phyloP scores from a whole-genome alignment of 2,888 invertebrate genomes.

The Netelia fuscicornis region DNA sequence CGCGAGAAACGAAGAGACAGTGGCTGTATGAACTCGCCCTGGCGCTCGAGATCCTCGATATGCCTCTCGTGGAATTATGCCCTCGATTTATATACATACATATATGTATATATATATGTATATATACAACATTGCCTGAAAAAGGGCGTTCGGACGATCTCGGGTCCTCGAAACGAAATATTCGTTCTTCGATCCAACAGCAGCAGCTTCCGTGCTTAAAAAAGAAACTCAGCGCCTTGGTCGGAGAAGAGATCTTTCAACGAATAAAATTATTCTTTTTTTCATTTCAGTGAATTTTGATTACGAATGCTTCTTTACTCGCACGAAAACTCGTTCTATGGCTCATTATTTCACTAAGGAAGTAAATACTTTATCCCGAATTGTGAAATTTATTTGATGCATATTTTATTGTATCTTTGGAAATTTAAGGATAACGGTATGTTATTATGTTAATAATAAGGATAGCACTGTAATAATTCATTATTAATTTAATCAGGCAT shows the following conservation, averaged over 20 bases:
- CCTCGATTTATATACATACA: neutral
- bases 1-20: slow-evolving; percentile 29
- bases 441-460: no score
- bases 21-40: slow-evolving; percentile 32
- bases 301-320: neutral
- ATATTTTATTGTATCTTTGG: neutral
- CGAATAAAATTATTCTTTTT: neutral
- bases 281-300: neutral
- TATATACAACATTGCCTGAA: neutral
- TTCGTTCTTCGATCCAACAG: slow-evolving; percentile 23
- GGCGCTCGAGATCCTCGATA: slow-evolving; percentile 59
- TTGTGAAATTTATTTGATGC: neutral
- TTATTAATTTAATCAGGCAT: no score
- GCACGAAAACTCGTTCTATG: neutral
- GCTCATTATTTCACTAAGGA: neutral
- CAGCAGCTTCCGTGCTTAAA: slow-evolving; percentile 48
- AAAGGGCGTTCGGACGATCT: slow-evolving; percentile 38
- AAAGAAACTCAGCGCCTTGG: neutral
- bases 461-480: no score
- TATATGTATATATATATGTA: neutral
- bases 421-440: no score
- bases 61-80: slow-evolving; percentile 57
- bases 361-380: neutral
- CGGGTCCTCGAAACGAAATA: slow-evolving; percentile 27
- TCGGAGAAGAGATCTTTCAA: neutral